A percentile compares a stretch with the other conserved stretches of the same genome.
phyloP scores from a whole-genome alignment of 2,888 invertebrate genomes.

The Pogonocherus hispidulus region DNA sequence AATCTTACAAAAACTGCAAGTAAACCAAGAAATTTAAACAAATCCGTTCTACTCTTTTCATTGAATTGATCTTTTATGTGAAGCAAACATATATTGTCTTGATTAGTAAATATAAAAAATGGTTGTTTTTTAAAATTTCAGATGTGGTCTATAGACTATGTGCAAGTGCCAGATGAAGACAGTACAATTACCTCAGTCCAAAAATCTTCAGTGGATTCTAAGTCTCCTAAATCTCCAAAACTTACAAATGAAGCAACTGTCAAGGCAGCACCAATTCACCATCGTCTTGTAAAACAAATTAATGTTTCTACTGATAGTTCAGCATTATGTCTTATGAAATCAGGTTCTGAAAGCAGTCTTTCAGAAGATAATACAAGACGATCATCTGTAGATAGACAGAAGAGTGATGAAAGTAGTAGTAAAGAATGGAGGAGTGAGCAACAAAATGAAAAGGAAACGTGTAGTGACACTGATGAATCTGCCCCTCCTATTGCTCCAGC shows the following conservation, averaged over 20 bases:
- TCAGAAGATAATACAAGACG: constrained; percentile 78
- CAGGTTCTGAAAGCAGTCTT: constrained; percentile 90
- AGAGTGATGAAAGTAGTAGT: constrained; percentile 70
- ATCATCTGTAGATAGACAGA: constrained; percentile 53
- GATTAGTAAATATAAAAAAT: constrained; percentile 1
- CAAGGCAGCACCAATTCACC: constrained; percentile 61
- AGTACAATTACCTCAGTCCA: constrained; percentile 36
- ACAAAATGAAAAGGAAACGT: constrained; percentile 81
- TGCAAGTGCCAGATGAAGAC: constrained; percentile 83
- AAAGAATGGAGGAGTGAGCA: constrained; percentile 79
- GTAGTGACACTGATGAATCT: constrained; percentile 77
- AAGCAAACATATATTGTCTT: too few relatives aligned
- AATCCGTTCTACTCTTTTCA: too few relatives aligned
- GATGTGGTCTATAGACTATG: constrained; percentile 98
- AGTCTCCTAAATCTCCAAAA: constrained; percentile 62
- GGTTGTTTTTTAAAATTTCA: constrained; percentile 62
- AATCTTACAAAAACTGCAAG: too few relatives aligned
- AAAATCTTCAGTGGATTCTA: constrained; percentile 51
- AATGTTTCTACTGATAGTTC: constrained; percentile 74
- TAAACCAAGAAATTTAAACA: too few relatives aligned
- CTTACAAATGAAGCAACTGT: constrained; percentile 47
- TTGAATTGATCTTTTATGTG: too few relatives aligned
- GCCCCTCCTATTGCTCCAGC: constrained; percentile 70
- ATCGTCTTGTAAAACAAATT: constrained; percentile 82
- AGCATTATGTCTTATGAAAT: constrained; percentile 74